Conservation (phyloP, 2,113 vertebrate species). For the Mionectes macconnelli region DNA sequence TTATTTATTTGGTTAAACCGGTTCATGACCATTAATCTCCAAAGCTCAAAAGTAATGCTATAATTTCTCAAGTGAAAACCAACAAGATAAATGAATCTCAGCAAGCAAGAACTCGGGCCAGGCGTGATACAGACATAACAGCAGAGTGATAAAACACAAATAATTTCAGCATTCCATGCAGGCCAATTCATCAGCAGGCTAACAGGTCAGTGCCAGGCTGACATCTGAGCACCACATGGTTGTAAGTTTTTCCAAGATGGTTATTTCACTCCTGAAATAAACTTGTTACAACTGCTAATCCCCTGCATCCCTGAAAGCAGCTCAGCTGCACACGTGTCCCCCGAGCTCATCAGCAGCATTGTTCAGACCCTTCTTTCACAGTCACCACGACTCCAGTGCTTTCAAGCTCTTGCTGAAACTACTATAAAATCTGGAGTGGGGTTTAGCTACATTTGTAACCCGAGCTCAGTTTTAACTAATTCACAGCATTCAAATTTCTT, state of each 20-base stretch:
- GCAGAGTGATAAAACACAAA: slow-evolving; percentile 20
- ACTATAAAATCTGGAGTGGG: not conserved
- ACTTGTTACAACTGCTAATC: not conserved
- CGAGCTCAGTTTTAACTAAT: not conserved
- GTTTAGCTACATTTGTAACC: not conserved
- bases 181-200: slow-evolving; percentile 11
- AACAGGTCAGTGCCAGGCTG: slow-evolving; percentile 17
- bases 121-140: not conserved
- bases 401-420: not conserved
- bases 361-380: not conserved
- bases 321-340: not conserved
- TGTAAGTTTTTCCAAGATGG: not conserved
- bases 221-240: slow-evolving; percentile 46
- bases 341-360: not conserved
- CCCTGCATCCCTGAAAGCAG: not conserved
- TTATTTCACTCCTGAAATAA: slow-evolving; percentile 42
- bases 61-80: not conserved
- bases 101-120: not conserved
- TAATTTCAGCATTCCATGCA: not conserved
- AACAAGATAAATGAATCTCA: not conserved
- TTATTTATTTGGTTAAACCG: not conserved
- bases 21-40: not conserved
- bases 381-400: accelerated
- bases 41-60: not conserved
- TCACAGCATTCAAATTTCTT: not conserved